A percentile compares a stretch with the other conserved stretches of the same genome.
Conservation (phyloP, 2,113 vertebrate genomes). For the Poicephalus meyeri region DNA sequence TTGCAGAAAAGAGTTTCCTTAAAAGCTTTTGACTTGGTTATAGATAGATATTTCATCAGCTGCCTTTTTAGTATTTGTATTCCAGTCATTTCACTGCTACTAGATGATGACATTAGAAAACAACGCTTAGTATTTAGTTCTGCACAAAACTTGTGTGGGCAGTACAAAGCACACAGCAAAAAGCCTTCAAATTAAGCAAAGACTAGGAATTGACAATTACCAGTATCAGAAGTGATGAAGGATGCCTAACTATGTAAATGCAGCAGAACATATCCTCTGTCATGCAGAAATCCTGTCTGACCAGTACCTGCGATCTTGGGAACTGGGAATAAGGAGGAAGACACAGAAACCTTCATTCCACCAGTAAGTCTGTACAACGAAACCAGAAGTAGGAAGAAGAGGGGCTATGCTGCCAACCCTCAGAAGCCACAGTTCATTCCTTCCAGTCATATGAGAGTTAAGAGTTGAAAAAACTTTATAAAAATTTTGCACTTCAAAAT, state of each 20-base stretch:
- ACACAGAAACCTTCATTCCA: not conserved
- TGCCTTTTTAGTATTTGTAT: not conserved
- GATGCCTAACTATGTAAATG: not conserved
- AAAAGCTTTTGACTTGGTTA: not conserved
- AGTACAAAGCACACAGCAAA: not conserved
- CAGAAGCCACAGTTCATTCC: not conserved
- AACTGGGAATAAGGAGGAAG: not conserved
- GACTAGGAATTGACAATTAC: not conserved
- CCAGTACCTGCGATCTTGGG: accelerated
- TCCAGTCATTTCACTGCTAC: not conserved
- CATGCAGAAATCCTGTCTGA: not conserved
- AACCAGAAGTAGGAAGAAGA: not conserved
- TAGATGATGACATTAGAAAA: not conserved
- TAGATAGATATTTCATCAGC: not conserved
- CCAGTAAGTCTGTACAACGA: not conserved
- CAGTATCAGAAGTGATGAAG: not conserved
- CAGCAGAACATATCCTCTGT: not conserved
- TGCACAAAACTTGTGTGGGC: not conserved
- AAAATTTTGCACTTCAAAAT: not conserved
- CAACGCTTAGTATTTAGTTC: not conserved
- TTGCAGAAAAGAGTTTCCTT: not conserved
- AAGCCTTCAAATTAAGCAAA: not conserved
- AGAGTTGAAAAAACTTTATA: not conserved
- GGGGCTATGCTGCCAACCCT: not conserved
- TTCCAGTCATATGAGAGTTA: not conserved